These are phyloP conservation scores for Propsilocerus akamusi DNA, from an alignment of 1,140 invertebrate species.

Conservation along the genomic window DNA sequence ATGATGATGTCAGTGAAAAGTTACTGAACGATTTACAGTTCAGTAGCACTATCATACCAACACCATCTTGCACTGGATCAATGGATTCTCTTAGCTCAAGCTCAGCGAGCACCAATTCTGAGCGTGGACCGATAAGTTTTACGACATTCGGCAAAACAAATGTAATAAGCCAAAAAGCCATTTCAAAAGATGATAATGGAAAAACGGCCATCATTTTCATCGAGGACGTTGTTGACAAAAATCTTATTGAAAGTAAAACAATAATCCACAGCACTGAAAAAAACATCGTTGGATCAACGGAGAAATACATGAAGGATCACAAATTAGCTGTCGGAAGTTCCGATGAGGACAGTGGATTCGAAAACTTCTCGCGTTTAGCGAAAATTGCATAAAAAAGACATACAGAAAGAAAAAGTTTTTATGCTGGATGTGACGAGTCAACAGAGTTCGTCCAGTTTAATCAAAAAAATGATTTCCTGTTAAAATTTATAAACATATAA, in stretches of 20 bases:
- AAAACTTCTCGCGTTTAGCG: no score
- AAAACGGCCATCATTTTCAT: background rate
- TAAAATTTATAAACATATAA: no score
- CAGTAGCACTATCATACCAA: background rate
- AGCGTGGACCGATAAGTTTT: background rate
- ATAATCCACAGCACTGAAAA: constrained; percentile 6
- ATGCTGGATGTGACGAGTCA: no score
- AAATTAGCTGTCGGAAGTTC: background rate
- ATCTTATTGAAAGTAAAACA: background rate
- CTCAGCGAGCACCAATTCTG: background rate
- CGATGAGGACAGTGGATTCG: background rate
- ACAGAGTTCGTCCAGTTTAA: no score
- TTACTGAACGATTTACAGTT: background rate
- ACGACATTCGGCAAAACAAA: constrained; percentile 6
- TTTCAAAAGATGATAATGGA: background rate
- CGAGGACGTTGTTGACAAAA: background rate
- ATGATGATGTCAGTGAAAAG: background rate
- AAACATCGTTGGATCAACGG: background rate
- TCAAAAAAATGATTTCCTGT: no score
- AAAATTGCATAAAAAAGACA: no score
- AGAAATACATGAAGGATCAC: background rate
- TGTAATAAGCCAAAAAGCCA: background rate
- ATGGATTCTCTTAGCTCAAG: constrained; percentile 6
- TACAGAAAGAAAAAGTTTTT: no score
- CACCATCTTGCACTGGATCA: constrained; percentile 7